Base-by-base conservation (phyloP, 2,113 vertebrate species). In the Sclerurus mexicanus region DNA sequence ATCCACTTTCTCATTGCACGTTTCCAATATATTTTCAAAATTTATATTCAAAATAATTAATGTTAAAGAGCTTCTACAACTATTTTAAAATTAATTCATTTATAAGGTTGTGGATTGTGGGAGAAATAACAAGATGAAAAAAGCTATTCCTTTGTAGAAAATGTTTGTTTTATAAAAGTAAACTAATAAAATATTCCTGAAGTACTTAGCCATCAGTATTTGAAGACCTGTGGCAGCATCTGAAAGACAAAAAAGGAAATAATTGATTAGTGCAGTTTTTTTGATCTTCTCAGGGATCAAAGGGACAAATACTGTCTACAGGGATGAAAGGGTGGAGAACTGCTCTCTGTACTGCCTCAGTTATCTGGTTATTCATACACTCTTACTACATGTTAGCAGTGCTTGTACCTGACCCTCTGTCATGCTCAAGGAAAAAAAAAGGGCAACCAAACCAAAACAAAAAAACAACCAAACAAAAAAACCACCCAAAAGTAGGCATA, bases 251-350 rank as follows among this genome's bases (percentile, higher is more conserved):
- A 96, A 96, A 95, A 95, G 83, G 72, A 96, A 97, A 96, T 92
- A 97, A 96, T 96, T 97, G 96, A 96, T 97, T 96, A 96, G 92
- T 87, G 71, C 60, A 89, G 94, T 96, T 95, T 95, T 92, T 97
- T 97, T 97, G 96, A 96, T 97, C 93, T 97, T 64, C 39, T 96
- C 46, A 72, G 66, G 96, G 92, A 96, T 97, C 97, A 97, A 97
- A 97, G 96, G 94, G 94, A 97, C 96, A 96, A 96, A 97, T 89
- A 90, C 94, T 96, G 96, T 96, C 94, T 96, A 77, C 69, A 92
- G 46, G 94, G 95, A 97, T 96, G 93, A 96, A 97, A 97, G 89
- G 58, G 69, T 87, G 89, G 90, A 93, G 92, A 94, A 83, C 52
- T 72, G 40, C 79, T 97, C 93, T 95, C 90, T 42, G 16, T 90